phyloP scores from a whole-genome alignment of 2,797 vertebrate species.

The Mormyrus proboscirostris region DNA sequence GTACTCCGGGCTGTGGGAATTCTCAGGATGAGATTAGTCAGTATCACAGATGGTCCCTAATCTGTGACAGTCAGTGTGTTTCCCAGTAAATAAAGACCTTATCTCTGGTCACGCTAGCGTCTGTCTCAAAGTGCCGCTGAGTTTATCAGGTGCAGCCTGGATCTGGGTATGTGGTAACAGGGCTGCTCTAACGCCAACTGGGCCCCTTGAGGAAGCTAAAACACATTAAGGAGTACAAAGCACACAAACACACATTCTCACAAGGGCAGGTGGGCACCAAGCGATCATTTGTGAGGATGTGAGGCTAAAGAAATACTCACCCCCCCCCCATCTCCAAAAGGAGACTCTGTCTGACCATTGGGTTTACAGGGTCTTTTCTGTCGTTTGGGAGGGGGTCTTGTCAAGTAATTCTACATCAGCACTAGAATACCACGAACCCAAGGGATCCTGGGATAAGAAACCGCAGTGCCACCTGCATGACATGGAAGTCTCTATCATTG shows the following conservation, averaged over 20 bases:
- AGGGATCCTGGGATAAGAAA: background rate
- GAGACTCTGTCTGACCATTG: background rate
- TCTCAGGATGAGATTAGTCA: constrained; percentile 53
- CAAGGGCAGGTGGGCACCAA: background rate
- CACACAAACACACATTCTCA: background rate
- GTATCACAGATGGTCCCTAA: constrained; percentile 57
- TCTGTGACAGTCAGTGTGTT: constrained; percentile 55
- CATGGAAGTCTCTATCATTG: background rate
- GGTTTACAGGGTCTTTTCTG: background rate
- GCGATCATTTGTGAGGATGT: background rate
- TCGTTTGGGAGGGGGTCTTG: background rate
- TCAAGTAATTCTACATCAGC: background rate
- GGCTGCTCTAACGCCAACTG: constrained; percentile 3
- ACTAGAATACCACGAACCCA: background rate
- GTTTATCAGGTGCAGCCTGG: constrained; percentile 18
- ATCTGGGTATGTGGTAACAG: background rate
- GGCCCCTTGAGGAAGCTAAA: background rate
- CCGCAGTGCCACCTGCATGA: background rate
- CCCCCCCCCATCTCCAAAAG: background rate
- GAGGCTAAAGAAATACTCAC: background rate
- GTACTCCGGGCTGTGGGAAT: constrained; percentile 1
- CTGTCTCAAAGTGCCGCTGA: constrained; percentile 19
- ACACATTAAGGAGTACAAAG: background rate
- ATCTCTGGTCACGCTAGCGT: constrained; percentile 22
- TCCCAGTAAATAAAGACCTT: constrained; percentile 46